A percentile compares a stretch with the other conserved stretches of the same genome.
phyloP scores from a whole-genome alignment of 2,113 vertebrate species.

The Aramus guarauna region DNA sequence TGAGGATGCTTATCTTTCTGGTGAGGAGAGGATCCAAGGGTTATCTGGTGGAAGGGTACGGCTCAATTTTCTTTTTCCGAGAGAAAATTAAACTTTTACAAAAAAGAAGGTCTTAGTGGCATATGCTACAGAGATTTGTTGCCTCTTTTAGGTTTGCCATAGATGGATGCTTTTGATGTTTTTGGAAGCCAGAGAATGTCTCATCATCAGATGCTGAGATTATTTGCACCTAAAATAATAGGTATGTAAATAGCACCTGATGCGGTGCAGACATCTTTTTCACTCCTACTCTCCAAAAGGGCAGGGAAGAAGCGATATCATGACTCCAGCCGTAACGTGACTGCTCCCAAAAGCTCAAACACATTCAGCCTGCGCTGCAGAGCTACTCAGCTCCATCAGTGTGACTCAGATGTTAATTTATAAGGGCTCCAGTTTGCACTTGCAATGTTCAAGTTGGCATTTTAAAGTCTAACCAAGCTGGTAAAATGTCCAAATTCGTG shows the following conservation, averaged over 20 bases:
- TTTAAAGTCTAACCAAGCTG: slow-evolving; percentile 11
- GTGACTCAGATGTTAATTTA: neutral
- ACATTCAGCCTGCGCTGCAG: neutral
- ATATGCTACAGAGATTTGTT: neutral
- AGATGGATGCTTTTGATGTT: neutral
- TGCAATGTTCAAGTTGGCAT: neutral
- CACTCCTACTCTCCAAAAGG: neutral
- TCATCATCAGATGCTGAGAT: slow-evolving; percentile 34
- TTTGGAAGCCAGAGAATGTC: neutral
- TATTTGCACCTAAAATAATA: slow-evolving; percentile 35
- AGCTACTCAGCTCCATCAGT: neutral
- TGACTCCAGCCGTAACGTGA: neutral
- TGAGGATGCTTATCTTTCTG: neutral
- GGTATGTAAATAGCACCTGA: slow-evolving; percentile 31
- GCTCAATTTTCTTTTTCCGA: neutral
- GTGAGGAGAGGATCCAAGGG: neutral
- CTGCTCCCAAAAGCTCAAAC: neutral
- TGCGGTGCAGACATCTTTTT: neutral
- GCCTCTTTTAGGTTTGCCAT: neutral
- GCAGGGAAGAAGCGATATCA: neutral
- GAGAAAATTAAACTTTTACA: neutral
- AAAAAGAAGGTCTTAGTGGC: neutral
- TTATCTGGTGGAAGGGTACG: neutral
- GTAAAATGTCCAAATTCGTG: slow-evolving; percentile 1
- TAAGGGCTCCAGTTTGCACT: neutral